These are phyloP conservation scores for Scomber scombrus DNA, from an alignment of 2,113 vertebrate species.

Conservation along the genomic window DNA sequence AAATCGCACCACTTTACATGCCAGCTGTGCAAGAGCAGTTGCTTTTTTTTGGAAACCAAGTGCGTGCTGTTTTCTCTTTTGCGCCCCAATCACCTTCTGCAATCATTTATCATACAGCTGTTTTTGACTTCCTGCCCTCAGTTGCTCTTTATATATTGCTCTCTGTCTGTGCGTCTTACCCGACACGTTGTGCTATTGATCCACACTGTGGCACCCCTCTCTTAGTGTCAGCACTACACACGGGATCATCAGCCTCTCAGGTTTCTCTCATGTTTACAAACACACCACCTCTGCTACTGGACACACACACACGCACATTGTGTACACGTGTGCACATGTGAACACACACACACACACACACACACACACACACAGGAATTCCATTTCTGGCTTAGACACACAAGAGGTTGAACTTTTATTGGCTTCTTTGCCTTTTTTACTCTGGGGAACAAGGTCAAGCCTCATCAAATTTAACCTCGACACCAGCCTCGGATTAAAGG, in stretches of 20 bases:
- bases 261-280: constrained; percentile 81
- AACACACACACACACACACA: constrained; percentile 5
- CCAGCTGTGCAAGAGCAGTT: constrained; percentile 10
- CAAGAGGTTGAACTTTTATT: constrained; percentile 68
- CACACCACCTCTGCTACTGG: constrained; percentile 51
- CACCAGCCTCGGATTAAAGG: constrained; percentile 69
- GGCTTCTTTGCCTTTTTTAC: constrained; percentile 58
- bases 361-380: constrained; percentile 3
- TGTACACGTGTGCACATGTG: background rate
- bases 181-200: constrained; percentile 77
- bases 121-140: constrained; percentile 54
- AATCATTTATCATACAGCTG: constrained; percentile 48
- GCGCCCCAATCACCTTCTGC: constrained; percentile 33
- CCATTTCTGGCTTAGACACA: constrained; percentile 25
- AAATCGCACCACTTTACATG: constrained; percentile 23
- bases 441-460: constrained; percentile 59
- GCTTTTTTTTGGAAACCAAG: background rate
- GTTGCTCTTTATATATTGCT: constrained; percentile 36
- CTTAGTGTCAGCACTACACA: constrained; percentile 72
- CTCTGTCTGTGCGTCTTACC: constrained; percentile 51
- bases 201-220: constrained; percentile 68
- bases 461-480: constrained; percentile 74
- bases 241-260: constrained; percentile 68
- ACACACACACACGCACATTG: constrained; percentile 32
- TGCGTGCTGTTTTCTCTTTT: constrained; percentile 5